These are phyloP conservation scores for Gephyroberyx darwinii DNA, from an alignment of 2,797 vertebrate genomes.

Conservation along the genomic window DNA sequence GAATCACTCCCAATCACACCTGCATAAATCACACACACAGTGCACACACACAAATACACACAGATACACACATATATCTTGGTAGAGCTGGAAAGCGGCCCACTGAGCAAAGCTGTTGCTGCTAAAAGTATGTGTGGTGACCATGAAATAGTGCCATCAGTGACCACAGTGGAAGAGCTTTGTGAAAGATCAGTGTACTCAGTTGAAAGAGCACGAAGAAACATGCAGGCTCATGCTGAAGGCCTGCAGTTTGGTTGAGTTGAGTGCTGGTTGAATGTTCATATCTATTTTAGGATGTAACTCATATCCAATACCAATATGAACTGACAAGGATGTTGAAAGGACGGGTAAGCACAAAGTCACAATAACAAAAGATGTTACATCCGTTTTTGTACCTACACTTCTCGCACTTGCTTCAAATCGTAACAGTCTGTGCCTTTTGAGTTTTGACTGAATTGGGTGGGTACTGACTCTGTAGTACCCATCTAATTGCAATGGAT, in stretches of 20 bases:
- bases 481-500: too few species aligned
- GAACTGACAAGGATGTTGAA: too few species aligned
- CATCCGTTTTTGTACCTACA: too few species aligned
- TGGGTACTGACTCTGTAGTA: too few species aligned
- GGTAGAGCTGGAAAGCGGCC: constrained; percentile 52
- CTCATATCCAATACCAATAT: neutral
- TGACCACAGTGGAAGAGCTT: constrained; percentile 27
- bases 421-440: too few species aligned
- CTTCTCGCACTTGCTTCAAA: too few species aligned
- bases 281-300: constrained; percentile 25
- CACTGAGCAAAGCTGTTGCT: constrained; percentile 39
- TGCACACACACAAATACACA: neutral
- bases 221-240: constrained; percentile 16
- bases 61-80: constrained; percentile 25
- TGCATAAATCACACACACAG: constrained; percentile 71
- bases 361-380: too few species aligned
- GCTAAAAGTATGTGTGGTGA: constrained; percentile 55
- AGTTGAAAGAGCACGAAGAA: constrained; percentile 8
- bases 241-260: too few species aligned
- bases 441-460: too few species aligned
- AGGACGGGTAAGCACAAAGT: too few species aligned
- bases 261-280: too few species aligned
- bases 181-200: neutral
- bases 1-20: constrained; percentile 75
- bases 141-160: constrained; percentile 38